These are phyloP conservation scores for Orthonevra nobilis DNA, from an alignment of 2,888 invertebrate species.

Conservation along the genomic window DNA sequence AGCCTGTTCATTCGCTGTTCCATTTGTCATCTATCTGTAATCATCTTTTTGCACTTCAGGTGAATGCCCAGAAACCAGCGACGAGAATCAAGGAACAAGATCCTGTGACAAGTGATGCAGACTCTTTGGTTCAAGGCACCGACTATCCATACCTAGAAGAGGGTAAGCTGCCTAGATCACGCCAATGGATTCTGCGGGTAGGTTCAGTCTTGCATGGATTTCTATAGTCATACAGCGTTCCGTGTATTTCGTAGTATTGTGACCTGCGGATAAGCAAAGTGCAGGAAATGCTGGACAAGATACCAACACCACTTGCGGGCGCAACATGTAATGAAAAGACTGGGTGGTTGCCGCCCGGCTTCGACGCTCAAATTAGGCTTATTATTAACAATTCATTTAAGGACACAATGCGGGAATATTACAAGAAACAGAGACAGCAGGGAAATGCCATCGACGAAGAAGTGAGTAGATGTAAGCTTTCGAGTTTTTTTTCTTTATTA, in stretches of 20 bases:
- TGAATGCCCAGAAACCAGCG: slow-evolving; percentile 24
- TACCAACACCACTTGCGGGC: slow-evolving; percentile 83
- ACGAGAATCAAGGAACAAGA: slow-evolving; percentile 67
- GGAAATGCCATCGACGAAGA: slow-evolving; percentile 72
- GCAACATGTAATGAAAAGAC: slow-evolving; percentile 86
- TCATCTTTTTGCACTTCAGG: no score
- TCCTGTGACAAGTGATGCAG: slow-evolving; percentile 77
- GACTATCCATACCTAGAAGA: slow-evolving; percentile 83
- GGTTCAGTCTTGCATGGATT: slow-evolving; percentile 8
- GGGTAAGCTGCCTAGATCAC: slow-evolving; percentile 87
- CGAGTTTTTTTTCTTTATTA: no score
- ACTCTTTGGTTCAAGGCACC: slow-evolving; percentile 76
- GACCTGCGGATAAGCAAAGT: slow-evolving; percentile 91
- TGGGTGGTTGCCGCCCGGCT: slow-evolving; percentile 89
- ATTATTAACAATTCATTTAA: slow-evolving; percentile 86
- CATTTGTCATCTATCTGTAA: no score
- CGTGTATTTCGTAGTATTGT: slow-evolving; percentile 83
- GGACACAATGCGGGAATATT: slow-evolving; percentile 78
- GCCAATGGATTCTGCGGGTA: slow-evolving; percentile 95
- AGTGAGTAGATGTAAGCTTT: slow-evolving; percentile 43
- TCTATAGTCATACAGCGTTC: not conserved
- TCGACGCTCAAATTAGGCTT: slow-evolving; percentile 86
- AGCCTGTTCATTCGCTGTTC: no score
- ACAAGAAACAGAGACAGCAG: slow-evolving; percentile 74
- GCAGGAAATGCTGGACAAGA: slow-evolving; percentile 86